Evolutionary conservation across 2,797 vertebrate genomes (phyloP).

Genomic region (Arctocebus calabarensis): DNA sequence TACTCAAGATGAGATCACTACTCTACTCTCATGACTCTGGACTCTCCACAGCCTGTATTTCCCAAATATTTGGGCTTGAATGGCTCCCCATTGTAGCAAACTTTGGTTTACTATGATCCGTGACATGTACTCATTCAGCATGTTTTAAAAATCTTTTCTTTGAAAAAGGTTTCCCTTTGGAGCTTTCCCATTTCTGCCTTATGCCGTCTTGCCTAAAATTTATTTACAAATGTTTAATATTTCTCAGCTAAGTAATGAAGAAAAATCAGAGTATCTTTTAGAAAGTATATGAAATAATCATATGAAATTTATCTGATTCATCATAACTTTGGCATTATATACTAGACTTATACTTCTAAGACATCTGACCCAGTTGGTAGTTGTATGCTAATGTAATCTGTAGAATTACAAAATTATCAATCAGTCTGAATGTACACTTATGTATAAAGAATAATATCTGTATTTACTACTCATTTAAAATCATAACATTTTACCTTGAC

Average conservation of each 20-base stretch:
- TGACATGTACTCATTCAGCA: background rate
- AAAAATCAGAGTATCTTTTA: constrained; percentile 30
- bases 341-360: constrained; percentile 27
- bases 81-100: rapidly evolving
- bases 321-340: constrained; percentile 15
- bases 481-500: background rate
- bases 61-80: background rate
- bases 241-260: constrained; percentile 47
- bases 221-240: constrained; percentile 14
- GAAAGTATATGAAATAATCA: constrained; percentile 35
- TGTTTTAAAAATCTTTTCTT: constrained; percentile 27
- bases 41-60: background rate
- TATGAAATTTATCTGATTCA: constrained; percentile 14
- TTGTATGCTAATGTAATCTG: background rate
- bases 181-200: constrained; percentile 38
- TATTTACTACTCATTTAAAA: background rate
- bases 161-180: constrained; percentile 40
- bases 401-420: constrained; percentile 10
- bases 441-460: background rate
- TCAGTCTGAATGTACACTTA: background rate
- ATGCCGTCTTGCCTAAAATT: constrained; percentile 17
- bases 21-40: background rate
- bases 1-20: background rate
- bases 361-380: background rate
- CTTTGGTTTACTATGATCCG: background rate